Base-by-base conservation (phyloP, 2,113 vertebrate genomes). In the cat (Felis catus) region DNA sequence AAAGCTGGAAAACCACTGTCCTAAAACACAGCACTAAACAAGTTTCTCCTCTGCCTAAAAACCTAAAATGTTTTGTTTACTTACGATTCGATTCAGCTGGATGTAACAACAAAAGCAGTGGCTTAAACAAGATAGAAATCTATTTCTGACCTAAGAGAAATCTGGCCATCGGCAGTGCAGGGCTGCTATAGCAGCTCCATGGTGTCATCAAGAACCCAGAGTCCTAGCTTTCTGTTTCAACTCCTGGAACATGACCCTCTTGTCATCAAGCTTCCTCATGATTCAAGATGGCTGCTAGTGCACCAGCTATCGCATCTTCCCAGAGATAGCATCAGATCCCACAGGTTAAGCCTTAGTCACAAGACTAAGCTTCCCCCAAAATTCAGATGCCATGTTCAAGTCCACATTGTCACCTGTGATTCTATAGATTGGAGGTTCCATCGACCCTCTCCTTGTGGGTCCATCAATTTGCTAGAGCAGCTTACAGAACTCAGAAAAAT, bases 141-240 rank as follows among this genome's bases (percentile, higher is more conserved):
- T 33, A 11, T 87, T 84, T 95, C 39, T 51, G 27, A 74, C 9
- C 82, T 95, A 53, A 84, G 96, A 91, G 82, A 82, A 93, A 39
- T 63, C 65, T 41, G 63, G 23, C 76, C 71, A 23, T 45, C 29
- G 63, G 5, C 31, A 33, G 53, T 53, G 16, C 53, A 31, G 45
- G 41, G 33, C 36, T 83, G 45, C 65, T 11, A 2, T 2, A 80
- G 15, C 79, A 55, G 39, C 63, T 85, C 76, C 9, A 0, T 7
- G 2, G 15, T 70, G 41, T 53, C 39, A 21, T 83, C 84, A 33
- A 33, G 36, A 76, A 39, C 2, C 55, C 55, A 39, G 27, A 27
- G 39, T 70, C 83, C 61, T 33, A 33, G 73, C 29, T 92, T 89
- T 94, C 91, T 81, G 10, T 94, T 85, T 85, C 9, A 65, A 2